These are phyloP conservation scores for Labia minor DNA, from an alignment of 2,888 invertebrate species.

Conservation along the genomic window DNA sequence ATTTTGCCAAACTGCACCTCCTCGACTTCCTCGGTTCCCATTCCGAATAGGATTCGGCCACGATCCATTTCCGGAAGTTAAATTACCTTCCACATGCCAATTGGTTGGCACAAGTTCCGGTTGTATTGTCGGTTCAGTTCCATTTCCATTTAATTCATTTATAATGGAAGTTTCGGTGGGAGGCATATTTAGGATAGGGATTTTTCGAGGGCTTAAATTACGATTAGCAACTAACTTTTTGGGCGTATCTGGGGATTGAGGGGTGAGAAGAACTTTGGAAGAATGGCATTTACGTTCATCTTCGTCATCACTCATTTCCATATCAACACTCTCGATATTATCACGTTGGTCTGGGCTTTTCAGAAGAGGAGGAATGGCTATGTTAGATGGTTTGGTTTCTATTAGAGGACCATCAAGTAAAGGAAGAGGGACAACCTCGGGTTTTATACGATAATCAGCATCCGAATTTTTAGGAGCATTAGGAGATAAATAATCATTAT, in stretches of 20 bases:
- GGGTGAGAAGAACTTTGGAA: background rate
- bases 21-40: background rate
- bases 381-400: background rate
- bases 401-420: background rate
- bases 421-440: background rate
- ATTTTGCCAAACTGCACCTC: background rate
- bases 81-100: background rate
- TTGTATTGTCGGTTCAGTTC: background rate
- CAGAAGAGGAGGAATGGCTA: slow-evolving; percentile 7
- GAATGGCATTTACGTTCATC: slow-evolving; percentile 26
- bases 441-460: slow-evolving; percentile 18
- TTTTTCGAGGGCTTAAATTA: background rate
- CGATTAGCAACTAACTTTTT: background rate
- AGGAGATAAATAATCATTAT: slow-evolving; percentile 26
- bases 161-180: background rate
- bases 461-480: slow-evolving; percentile 21
- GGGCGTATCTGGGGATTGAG: background rate
- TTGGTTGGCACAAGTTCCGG: background rate
- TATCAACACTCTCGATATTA: slow-evolving; percentile 70
- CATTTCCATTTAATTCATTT: background rate
- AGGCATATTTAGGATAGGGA: background rate
- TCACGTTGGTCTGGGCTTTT: slow-evolving; percentile 37
- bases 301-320: slow-evolving; percentile 80
- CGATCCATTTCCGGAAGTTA: background rate
- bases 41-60: background rate